These are phyloP conservation scores for Eilema sororculum DNA, from an alignment of 2,888 invertebrate species.

Conservation along the genomic window DNA sequence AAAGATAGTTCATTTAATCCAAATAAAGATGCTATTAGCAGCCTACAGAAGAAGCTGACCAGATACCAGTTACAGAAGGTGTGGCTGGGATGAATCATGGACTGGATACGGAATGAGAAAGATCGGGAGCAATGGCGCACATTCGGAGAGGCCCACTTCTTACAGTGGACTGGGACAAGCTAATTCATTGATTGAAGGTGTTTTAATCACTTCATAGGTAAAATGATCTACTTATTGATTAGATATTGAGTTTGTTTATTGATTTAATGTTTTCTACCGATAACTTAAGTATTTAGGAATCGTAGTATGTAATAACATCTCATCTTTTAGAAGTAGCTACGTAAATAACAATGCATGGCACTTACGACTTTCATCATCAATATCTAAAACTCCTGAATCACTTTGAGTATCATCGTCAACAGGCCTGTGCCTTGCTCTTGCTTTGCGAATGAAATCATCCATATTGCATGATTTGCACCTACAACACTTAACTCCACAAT, in stretches of 20 bases:
- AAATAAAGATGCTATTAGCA: too few species aligned
- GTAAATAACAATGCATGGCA: constrained; percentile 30
- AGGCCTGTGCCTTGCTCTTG: constrained; percentile 70
- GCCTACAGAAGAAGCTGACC: background rate
- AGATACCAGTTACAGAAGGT: background rate
- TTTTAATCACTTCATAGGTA: background rate
- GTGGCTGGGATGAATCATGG: too few species aligned
- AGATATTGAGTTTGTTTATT: background rate
- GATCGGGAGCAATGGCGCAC: too few species aligned
- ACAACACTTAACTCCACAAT: constrained; percentile 50
- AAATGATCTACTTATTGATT: background rate
- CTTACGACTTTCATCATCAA: constrained; percentile 67
- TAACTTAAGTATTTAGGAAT: background rate
- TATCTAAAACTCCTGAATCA: constrained; percentile 74
- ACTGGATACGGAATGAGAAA: too few species aligned
- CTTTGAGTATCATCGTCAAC: constrained; percentile 81
- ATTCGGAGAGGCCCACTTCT: too few species aligned
- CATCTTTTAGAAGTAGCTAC: background rate
- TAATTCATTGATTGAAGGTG: background rate
- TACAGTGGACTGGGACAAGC: too few species aligned
- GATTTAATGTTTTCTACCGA: background rate
- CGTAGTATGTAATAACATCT: background rate
- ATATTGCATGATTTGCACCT: constrained; percentile 61
- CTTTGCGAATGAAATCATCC: constrained; percentile 67
- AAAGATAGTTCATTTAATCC: too few species aligned